Base-by-base conservation (phyloP, 2,888 invertebrate genomes). In the Platerodrilus igneus region DNA sequence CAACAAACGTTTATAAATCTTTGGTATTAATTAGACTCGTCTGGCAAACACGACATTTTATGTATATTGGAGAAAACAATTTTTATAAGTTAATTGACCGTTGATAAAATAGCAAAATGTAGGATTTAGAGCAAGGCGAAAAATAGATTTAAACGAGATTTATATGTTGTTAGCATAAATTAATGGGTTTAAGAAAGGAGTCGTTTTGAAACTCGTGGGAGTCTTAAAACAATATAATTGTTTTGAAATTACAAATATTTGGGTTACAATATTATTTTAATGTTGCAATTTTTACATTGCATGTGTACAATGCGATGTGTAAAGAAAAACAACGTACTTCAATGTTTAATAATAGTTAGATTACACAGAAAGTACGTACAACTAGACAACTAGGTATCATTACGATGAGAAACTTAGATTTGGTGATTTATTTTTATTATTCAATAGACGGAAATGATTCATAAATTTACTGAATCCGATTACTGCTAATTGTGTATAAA, bases 361-460 rank as follows among this genome's bases (percentile, higher is more conserved):
- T n/a, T n/a, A n/a, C n/a, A n/a, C n/a, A n/a, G n/a, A n/a, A n/a
- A n/a, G n/a, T n/a, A n/a, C n/a, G n/a, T n/a, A n/a, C n/a, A n/a
- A n/a, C n/a, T n/a, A n/a, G n/a, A n/a, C n/a, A n/a, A n/a, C n/a
- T n/a, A n/a, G n/a, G n/a, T n/a, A n/a, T n/a, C n/a, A n/a, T n/a
- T n/a, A n/a, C n/a, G n/a, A n/a, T n/a, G n/a, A n/a, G n/a, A n/a
- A n/a, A n/a, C n/a, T n/a, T n/a, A n/a, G n/a, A n/a, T n/a, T n/a
- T n/a, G n/a, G n/a, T n/a, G n/a, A n/a, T n/a, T n/a, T n/a, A n/a
- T n/a, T n/a, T n/a, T 49, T 54, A 53, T 50, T 55, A 53, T 53
- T 51, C 48, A 46, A 49, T 48, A 45, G 52, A 50, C 52, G 58
- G 58, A 58, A 58, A 47, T 57, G 58, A 58, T 51, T 58, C 57